Evolutionary conservation across 2,888 invertebrate species (phyloP), one percentile per base, ranked within the genome.

Genomic region (Volucella inanis): DNA sequence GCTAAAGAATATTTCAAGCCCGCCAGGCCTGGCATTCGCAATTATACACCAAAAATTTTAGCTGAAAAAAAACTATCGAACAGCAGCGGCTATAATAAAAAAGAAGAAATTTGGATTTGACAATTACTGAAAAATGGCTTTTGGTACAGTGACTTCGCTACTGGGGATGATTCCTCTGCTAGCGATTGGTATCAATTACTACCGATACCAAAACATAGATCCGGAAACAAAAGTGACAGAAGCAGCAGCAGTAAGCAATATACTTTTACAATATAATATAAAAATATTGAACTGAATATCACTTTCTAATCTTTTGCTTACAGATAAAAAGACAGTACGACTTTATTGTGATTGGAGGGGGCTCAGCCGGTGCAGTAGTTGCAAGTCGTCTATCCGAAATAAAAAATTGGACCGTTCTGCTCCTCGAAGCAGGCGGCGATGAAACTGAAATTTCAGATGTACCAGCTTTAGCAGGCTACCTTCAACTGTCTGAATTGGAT

Each of bases 381-480:
- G 97, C 97, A 67, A 96, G 96, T 87, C 94, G 97, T 22, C 93
- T 97, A 83, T 96, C 96, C 6, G 97, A 97, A 92, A 93, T 96
- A 67, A 93, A 94, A 87, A 96, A 96, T 90, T 97, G 97, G 97
- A 95, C 95, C 8, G 95, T 97, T 9, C 92, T 98, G 82, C 93
- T 98, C 8, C 91, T 98, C 76, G 98, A 98, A 91, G 97, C 97
- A 1, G 97, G 97, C 47, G 95, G 96, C 52, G 96, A 97, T 92
- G 97, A 98, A 92, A 96, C 95, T 87, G 97, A 97, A 92, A 95
- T 97, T 83, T 96, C 97, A 4, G 97, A 98, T 92, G 95, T 97
- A 72, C 98, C 97, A 1, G 95, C 97, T 0, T 92, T 98, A 82
- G 96, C 96, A 22, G 96, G 96, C 12, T 98, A 97, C 91, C 94